Evolutionary conservation across 2,113 vertebrate species (phyloP).

Genomic region (Pantherophis guttatus): DNA sequence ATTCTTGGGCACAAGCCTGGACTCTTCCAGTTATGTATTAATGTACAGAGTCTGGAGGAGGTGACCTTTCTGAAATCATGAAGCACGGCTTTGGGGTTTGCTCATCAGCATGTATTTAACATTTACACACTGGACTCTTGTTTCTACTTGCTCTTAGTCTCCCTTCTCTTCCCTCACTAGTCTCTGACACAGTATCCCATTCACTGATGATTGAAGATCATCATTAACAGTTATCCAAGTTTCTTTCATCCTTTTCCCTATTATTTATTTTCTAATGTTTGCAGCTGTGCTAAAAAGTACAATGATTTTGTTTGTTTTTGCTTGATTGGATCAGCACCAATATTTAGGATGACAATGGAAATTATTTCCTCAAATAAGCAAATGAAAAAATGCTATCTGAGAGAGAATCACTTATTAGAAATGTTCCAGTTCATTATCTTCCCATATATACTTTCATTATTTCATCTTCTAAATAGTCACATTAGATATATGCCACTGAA

Average conservation of each 20-base stretch:
- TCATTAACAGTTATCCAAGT: background rate
- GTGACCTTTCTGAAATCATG: background rate
- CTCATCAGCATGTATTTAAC: background rate
- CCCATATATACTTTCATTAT: conserved; percentile 3
- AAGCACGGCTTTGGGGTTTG: background rate
- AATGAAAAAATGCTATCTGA: conserved; percentile 9
- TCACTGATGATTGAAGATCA: background rate
- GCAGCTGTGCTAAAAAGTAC: background rate
- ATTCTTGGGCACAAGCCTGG: background rate
- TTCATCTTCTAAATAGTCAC: background rate
- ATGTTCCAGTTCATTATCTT: conserved; percentile 26
- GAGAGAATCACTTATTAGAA: conserved; percentile 5
- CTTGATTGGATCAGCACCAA: conserved; percentile 8
- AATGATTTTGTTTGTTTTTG: background rate
- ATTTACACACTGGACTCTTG: background rate
- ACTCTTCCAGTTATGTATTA: background rate
- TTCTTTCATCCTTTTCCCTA: background rate
- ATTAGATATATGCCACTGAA: background rate
- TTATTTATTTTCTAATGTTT: background rate
- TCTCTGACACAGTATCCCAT: background rate
- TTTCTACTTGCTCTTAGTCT: background rate
- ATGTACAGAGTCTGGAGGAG: background rate
- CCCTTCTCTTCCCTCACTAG: background rate
- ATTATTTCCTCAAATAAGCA: conserved; percentile 19
- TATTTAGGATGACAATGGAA: background rate